A percentile compares a stretch with the other conserved stretches of the same genome.
phyloP scores from a whole-genome alignment of 2,113 vertebrate genomes.

The human (Homo sapiens) region DNA sequence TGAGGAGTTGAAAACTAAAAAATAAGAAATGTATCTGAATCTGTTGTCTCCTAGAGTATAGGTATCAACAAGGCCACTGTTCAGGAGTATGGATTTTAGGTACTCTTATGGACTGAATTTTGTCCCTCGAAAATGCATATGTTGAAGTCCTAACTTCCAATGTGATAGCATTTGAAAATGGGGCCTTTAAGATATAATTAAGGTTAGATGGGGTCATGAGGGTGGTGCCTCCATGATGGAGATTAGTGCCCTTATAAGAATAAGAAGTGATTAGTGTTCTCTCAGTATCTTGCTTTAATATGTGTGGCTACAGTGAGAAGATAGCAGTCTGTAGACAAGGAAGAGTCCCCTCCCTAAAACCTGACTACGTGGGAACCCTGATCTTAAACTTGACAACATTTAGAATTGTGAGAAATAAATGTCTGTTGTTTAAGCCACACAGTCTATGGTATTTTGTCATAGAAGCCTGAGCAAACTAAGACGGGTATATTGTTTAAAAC shows the following conservation, averaged over 20 bases:
- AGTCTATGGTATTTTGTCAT: background rate
- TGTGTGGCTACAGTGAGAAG: background rate
- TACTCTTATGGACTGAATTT: background rate
- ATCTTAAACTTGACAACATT: background rate
- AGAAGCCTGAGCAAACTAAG: background rate
- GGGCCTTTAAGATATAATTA: background rate
- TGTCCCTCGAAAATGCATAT: background rate
- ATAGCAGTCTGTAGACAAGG: background rate
- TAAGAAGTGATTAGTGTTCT: background rate
- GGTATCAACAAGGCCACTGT: background rate
- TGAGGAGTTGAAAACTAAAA: background rate
- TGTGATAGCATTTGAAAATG: background rate
- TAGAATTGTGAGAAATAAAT: background rate
- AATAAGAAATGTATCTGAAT: background rate
- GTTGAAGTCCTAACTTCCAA: background rate
- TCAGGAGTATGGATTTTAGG: background rate
- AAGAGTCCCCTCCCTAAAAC: background rate
- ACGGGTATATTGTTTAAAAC: background rate
- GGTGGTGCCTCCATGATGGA: background rate
- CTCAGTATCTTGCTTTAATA: background rate
- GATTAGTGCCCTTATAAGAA: background rate
- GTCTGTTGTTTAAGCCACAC: background rate
- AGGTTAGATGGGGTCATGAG: background rate
- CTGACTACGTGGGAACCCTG: background rate
- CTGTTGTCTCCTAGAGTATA: background rate